phyloP scores from a whole-genome alignment of 2,888 invertebrate species.

The Sinopyrophorus schimmeli region DNA sequence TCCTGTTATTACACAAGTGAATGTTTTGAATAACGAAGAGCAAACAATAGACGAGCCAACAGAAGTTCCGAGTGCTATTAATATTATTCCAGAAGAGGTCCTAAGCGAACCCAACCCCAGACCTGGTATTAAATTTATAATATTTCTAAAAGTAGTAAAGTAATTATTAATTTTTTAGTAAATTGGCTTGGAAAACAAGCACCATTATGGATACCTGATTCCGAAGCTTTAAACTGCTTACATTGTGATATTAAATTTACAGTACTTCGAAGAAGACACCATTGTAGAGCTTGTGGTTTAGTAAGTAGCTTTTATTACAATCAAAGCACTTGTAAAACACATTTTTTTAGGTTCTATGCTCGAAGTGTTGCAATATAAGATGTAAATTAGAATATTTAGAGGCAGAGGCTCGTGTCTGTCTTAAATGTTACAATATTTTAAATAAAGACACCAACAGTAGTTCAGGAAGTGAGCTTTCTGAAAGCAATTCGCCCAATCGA shows the following conservation, averaged over 20 bases:
- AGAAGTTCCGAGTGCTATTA: too few species aligned
- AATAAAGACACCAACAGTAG: slow-evolving; percentile 39
- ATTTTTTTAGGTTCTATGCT: slow-evolving; percentile 70
- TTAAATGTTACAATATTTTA: slow-evolving; percentile 67
- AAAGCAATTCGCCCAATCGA: slow-evolving; percentile 41
- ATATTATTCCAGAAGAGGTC: too few species aligned
- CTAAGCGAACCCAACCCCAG: too few species aligned
- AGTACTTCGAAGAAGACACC: slow-evolving; percentile 80
- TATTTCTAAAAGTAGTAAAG: too few species aligned
- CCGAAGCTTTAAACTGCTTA: slow-evolving; percentile 79
- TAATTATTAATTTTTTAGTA: slow-evolving; percentile 27
- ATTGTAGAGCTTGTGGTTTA: slow-evolving; percentile 85
- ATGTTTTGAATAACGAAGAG: too few species aligned
- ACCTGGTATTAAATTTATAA: too few species aligned
- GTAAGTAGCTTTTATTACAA: too few species aligned
- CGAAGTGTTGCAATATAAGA: slow-evolving; percentile 74
- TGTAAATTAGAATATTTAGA: slow-evolving; percentile 73
- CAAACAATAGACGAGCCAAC: too few species aligned
- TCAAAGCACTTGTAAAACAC: background rate
- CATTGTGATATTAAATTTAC: slow-evolving; percentile 81
- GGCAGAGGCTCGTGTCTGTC: slow-evolving; percentile 78
- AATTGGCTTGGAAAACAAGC: slow-evolving; percentile 69
- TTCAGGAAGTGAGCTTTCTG: slow-evolving; percentile 44
- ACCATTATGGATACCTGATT: slow-evolving; percentile 87
- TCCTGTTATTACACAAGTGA: too few species aligned